These are phyloP conservation scores for Danio tinwini DNA, from an alignment of 2,797 vertebrate species.

Conservation along the genomic window DNA sequence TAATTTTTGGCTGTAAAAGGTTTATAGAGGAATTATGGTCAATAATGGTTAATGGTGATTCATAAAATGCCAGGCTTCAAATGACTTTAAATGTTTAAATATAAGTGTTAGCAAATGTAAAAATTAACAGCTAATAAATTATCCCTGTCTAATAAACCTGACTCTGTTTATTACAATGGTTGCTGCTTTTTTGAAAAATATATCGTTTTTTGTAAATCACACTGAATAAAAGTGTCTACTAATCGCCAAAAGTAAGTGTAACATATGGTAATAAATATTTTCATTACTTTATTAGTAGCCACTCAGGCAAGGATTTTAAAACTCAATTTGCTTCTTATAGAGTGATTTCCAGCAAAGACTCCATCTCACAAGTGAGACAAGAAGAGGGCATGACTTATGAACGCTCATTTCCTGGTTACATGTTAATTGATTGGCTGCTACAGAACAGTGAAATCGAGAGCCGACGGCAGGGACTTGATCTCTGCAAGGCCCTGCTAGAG, in stretches of 20 bases:
- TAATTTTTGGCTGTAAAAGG: too few species aligned
- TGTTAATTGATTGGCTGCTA: constrained; percentile 87
- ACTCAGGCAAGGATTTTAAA: background rate
- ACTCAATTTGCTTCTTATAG: constrained; percentile 64
- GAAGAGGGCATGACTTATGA: constrained; percentile 82
- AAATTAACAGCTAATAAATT: background rate
- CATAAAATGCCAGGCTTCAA: too few species aligned
- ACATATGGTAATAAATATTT: background rate
- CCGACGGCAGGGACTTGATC: constrained; percentile 78
- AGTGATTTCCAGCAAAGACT: constrained; percentile 77
- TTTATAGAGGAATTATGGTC: too few species aligned
- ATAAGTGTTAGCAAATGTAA: background rate
- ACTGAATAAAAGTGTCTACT: too few species aligned
- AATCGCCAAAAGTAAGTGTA: too few species aligned
- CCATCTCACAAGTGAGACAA: constrained; percentile 82
- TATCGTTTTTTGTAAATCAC: too few species aligned
- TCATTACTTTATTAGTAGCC: background rate
- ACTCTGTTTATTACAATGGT: too few species aligned
- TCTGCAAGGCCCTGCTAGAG: constrained; percentile 82
- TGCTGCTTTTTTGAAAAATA: too few species aligned
- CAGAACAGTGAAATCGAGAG: constrained; percentile 82
- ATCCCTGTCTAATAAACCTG: too few species aligned
- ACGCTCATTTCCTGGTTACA: constrained; percentile 82
- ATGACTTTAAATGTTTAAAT: background rate
- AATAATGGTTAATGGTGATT: too few species aligned